Percentiles rank a stretch among this genome's conserved stretches.
Evolutionary conservation across 2,113 vertebrate genomes (phyloP).

Genomic region (Psophia crepitans): DNA sequence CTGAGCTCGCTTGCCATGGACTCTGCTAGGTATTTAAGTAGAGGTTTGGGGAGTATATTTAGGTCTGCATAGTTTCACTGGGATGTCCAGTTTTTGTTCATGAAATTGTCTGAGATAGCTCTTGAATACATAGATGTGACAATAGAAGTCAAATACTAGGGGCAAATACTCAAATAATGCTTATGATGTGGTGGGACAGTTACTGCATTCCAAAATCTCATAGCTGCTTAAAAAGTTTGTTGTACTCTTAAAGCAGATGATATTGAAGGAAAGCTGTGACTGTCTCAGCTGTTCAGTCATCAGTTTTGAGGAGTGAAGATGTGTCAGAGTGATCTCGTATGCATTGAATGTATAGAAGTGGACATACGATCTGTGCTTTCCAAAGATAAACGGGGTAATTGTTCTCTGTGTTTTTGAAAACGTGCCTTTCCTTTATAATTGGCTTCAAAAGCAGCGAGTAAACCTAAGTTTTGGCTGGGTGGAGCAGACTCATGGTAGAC

Average conservation of each 20-base stretch:
- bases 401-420: not conserved
- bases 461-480: not conserved
- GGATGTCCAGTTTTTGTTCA: not conserved
- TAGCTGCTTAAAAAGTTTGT: not conserved
- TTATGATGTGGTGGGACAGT: not conserved
- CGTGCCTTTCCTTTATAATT: not conserved
- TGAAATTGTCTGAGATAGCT: not conserved
- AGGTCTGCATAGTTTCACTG: not conserved
- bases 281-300: not conserved
- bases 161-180: not conserved
- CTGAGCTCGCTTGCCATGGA: accelerated
- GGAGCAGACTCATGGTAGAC: not conserved
- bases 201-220: not conserved
- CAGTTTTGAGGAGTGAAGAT: not conserved
- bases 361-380: not conserved
- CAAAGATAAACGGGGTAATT: not conserved
- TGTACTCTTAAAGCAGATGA: not conserved
- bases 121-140: not conserved
- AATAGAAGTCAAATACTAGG: not conserved
- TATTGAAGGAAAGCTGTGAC: not conserved
- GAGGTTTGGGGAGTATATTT: not conserved
- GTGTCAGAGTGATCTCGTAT: not conserved
- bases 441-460: not conserved
- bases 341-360: not conserved
- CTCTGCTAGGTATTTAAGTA: not conserved